Evolutionary conservation across 2,888 invertebrate species (phyloP), one percentile per base, ranked within the genome.

Genomic region (Cryptocheilus praepositus): DNA sequence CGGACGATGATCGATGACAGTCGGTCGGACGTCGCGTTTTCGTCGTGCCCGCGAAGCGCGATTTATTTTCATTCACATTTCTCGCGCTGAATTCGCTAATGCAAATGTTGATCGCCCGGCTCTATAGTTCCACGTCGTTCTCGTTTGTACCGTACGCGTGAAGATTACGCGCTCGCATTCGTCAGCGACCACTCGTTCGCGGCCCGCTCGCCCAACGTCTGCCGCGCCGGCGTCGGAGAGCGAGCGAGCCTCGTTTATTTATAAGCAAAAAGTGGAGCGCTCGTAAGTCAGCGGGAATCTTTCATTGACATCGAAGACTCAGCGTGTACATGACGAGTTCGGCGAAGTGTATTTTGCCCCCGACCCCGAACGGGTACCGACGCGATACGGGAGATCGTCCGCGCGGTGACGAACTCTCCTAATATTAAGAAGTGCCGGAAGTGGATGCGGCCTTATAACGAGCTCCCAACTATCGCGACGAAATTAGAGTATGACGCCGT

Each of bases 191-290:
- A 0, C 11, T 62, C 54, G 18, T 46, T n/a, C 63, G 55, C 60
- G 64, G 45, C n/a, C n/a, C n/a, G n/a, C n/a, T n/a, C n/a, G n/a
- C n/a, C n/a, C n/a, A n/a, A n/a, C n/a, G n/a, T n/a, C n/a, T n/a
- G n/a, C n/a, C n/a, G n/a, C n/a, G n/a, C n/a, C n/a, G n/a, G n/a
- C n/a, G n/a, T n/a, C n/a, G n/a, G n/a, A n/a, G n/a, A 62, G 61
- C 59, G 55, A 45, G 55, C 64, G 58, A 62, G 62, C 65, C 73
- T 70, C 76, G 79, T 83, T 84, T 85, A 85, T 85, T 85, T 85
- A 83, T 85, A 84, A 81, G 77, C 79, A 83, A 83, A 81, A 81
- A 77, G 76, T 81, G 57, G 82, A 82, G 64, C 81, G 71, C 64
- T 61, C 68, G 58, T 61, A 55, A 58, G 59, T 56, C 28, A 57